phyloP scores from a whole-genome alignment of 1,140 invertebrate species.

The Pinna nobilis region DNA sequence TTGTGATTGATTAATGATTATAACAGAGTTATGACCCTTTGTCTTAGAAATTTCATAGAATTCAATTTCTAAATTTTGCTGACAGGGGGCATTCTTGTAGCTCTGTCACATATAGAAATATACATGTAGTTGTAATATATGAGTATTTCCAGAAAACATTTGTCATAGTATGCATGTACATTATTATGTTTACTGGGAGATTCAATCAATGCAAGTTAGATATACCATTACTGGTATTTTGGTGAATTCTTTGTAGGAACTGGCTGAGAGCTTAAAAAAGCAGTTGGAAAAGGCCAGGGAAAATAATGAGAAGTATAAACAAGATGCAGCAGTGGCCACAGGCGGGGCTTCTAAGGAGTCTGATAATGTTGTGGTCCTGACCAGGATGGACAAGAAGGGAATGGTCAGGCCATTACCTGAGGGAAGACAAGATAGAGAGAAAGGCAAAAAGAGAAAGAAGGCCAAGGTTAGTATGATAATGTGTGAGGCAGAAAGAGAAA shows the following conservation, averaged over 20 bases:
- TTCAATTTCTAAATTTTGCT: too few relatives aligned
- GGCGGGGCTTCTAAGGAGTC: constrained; percentile 31
- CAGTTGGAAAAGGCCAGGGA: constrained; percentile 84
- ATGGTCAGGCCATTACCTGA: constrained; percentile 65
- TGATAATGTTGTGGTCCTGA: constrained; percentile 82
- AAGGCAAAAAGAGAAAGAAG: constrained; percentile 73
- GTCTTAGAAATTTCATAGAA: too few relatives aligned
- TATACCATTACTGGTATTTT: background rate
- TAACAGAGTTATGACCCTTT: too few relatives aligned
- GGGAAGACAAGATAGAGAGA: constrained; percentile 37
- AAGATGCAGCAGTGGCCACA: background rate
- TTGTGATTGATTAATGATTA: too few relatives aligned
- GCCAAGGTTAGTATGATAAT: background rate
- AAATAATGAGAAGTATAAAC: constrained; percentile 68
- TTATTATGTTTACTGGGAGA: background rate
- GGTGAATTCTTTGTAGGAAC: constrained; percentile 71
- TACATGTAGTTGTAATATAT: too few relatives aligned
- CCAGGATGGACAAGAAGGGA: constrained; percentile 82
- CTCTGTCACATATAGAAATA: too few relatives aligned
- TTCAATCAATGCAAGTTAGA: background rate
- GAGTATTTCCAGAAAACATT: too few relatives aligned
- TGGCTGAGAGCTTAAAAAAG: constrained; percentile 83
- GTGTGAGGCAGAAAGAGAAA: background rate
- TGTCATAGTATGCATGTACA: too few relatives aligned
- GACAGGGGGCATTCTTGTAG: too few relatives aligned